A percentile compares a stretch with the other conserved stretches of the same genome.
These are phyloP conservation scores for Cyclura pinguis DNA, from an alignment of 2,797 vertebrate species.

Conservation along the genomic window DNA sequence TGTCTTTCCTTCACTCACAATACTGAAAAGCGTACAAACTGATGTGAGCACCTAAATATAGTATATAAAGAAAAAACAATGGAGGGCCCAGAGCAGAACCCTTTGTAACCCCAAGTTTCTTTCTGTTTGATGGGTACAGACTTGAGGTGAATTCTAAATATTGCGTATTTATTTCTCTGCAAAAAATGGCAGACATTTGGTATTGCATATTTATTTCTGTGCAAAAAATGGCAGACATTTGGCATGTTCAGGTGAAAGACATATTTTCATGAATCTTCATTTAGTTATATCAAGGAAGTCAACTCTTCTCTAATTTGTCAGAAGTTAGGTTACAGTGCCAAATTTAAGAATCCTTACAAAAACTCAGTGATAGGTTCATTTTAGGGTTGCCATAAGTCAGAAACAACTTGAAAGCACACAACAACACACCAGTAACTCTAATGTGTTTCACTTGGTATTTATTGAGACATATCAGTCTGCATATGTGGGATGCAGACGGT, in stretches of 20 bases:
- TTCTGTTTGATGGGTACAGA: not conserved
- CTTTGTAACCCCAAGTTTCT: not conserved
- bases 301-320: not conserved
- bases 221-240: too few relatives aligned
- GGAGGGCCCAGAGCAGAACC: too few relatives aligned
- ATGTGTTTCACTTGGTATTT: not conserved
- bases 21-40: too few relatives aligned
- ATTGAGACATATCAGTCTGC: not conserved
- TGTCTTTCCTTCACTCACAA: too few relatives aligned
- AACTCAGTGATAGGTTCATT: too few relatives aligned
- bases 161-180: too few relatives aligned
- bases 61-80: too few relatives aligned
- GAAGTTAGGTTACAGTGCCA: not conserved
- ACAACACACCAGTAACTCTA: not conserved
- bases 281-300: not conserved
- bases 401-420: too few relatives aligned
- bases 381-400: too few relatives aligned
- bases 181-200: too few relatives aligned
- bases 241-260: not conserved
- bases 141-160: not conserved
- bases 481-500: not conserved
- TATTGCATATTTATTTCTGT: too few relatives aligned
- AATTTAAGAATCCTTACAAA: not conserved
- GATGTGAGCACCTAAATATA: too few relatives aligned
- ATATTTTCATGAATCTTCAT: not conserved